These are phyloP conservation scores for Lytechinus variegatus DNA, from an alignment of 35 echinoderm and acorn worm species.

Conservation along the genomic window DNA sequence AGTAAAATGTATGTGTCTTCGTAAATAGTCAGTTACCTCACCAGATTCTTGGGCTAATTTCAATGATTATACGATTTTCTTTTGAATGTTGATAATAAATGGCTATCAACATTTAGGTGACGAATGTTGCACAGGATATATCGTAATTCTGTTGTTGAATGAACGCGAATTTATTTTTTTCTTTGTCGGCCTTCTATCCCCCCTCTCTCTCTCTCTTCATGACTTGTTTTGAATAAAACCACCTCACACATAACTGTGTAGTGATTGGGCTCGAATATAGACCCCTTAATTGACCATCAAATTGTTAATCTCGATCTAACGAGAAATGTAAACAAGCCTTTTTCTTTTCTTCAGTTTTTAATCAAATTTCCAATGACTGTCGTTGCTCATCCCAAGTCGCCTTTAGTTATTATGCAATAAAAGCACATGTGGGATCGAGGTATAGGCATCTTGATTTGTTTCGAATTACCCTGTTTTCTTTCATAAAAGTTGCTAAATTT, in stretches of 20 bases:
- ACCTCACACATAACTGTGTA: slow-evolving; percentile 27
- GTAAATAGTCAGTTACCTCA: not conserved
- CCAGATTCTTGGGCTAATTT: not conserved
- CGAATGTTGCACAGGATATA: slow-evolving; percentile 1
- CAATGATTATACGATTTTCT: not conserved
- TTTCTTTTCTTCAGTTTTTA: not conserved
- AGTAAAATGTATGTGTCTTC: not conserved
- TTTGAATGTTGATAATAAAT: not conserved
- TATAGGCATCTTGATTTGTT: not conserved
- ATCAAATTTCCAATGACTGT: not conserved
- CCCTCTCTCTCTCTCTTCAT: not conserved
- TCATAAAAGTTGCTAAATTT: slow-evolving; percentile 14
- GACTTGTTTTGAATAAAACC: not conserved
- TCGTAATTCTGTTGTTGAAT: not conserved
- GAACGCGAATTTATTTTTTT: not conserved
- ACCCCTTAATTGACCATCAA: slow-evolving; percentile 7
- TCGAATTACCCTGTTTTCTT: not conserved
- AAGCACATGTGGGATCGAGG: not conserved
- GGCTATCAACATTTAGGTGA: not conserved
- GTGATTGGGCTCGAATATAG: slow-evolving; percentile 23
- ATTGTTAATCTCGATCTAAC: slow-evolving; percentile 19
- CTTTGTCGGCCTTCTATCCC: not conserved
- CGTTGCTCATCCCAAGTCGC: not conserved
- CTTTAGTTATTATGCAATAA: not conserved
- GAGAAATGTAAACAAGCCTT: slow-evolving; percentile 14